Base-by-base conservation (phyloP, 2,888 invertebrate genomes). In the Cheilosia variabilis region DNA sequence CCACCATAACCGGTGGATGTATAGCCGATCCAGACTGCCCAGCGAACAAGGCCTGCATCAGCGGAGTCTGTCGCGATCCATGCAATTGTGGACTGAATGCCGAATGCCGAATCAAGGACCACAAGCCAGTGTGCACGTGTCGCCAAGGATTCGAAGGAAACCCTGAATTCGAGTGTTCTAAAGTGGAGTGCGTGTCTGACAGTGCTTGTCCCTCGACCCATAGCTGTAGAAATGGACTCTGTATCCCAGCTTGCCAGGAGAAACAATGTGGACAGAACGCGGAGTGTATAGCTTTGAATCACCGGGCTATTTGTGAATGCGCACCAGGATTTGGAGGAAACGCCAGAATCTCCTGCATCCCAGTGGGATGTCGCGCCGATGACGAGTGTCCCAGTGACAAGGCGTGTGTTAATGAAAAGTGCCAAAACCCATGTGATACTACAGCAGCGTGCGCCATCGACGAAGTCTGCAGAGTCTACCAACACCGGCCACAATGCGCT, bases 61-160 rank as follows among this genome's bases (percentile, higher is more conserved):
- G 95, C 88, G 96, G 95, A 22, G 93, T 97, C 19, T 98, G 98
- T 90, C 94, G 94, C 88, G 95, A 97, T 90, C 97, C 97, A 5
- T 98, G 98, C 90, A 95, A 95, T 87, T 97, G 97, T 90, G 98
- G 97, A 50, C 94, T 95, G 0, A 96, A 97, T 90, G 96, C 98
- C 1, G 95, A 96, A 88, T 98, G 98, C 90, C 94, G 95, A 89
- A 96, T 97, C 86, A 95, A 95, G 91, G 95, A 96, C 89, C 98
- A 98, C 90, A 96, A 96, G 91, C 97, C 97, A 0, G 95, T 97
- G 0, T 98, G 98, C 89, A 96, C 96, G 0, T 98, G 98, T 91
- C 94, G 94, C 82, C 94, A 95, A 89, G 97, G 97, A 57, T 98
- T 94, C 88, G 95, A 96, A 87, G 98, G 98, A 69, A 97, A 97